Conservation (phyloP, 2,888 invertebrate species). For the Tenthredo scrophulariae region DNA sequence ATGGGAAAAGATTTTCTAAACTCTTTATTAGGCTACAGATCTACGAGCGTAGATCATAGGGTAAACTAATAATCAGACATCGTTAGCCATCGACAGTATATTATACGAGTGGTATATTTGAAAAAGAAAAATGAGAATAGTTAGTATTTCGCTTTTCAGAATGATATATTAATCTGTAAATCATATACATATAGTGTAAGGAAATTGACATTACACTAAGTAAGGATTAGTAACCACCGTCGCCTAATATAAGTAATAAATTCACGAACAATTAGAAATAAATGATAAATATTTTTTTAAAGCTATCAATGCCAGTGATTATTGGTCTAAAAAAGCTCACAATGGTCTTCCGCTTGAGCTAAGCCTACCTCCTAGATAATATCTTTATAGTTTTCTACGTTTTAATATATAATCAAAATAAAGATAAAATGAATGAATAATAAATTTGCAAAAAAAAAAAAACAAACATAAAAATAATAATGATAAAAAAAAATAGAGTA, state of each 20-base stretch:
- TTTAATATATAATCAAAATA: constrained; percentile 15
- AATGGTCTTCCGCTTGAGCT: constrained; percentile 47
- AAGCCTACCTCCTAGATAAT: constrained; percentile 52
- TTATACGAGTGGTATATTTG: no score
- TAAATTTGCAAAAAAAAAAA: neutral
- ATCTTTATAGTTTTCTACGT: constrained; percentile 51
- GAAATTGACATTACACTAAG: neutral
- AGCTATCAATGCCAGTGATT: constrained; percentile 17
- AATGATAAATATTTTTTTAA: constrained; percentile 27
- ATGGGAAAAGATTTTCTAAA: neutral
- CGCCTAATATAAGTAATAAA: constrained; percentile 20
- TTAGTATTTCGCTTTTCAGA: neutral
- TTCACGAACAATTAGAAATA: neutral
- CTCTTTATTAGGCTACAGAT: neutral
- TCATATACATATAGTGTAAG: neutral
- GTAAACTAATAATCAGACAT: neutral
- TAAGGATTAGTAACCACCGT: constrained; percentile 9
- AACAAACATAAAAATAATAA: neutral
- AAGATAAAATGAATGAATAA: neutral
- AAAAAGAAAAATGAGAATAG: neutral
- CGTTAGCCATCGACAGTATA: no score
- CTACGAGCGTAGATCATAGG: neutral
- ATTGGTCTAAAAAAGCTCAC: constrained; percentile 46
- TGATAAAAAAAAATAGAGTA: neutral
- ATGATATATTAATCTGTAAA: neutral